Base-by-base conservation (phyloP, 2,888 invertebrate species). In the Andrena trimmerana region DNA sequence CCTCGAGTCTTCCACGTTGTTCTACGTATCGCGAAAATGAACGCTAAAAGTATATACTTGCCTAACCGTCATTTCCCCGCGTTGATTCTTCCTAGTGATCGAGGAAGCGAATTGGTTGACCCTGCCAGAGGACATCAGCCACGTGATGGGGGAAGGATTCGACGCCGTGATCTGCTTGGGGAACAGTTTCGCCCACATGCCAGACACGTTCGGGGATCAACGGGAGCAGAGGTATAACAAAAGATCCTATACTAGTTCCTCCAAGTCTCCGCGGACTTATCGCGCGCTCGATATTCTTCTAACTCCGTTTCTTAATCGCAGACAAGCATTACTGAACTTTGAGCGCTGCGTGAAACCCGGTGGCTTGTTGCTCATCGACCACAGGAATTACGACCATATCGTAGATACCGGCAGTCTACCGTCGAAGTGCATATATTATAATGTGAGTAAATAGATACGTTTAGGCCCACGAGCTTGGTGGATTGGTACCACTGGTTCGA, bases 61-160 rank as follows among this genome's bases (percentile, higher is more conserved):
- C 4, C 42, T 42, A 16, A 42, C 16, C 0, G 42, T 42, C 42
- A 42, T 42, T 16, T 42, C 16, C 2, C 36, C 10, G 36, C 36
- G 36, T 36, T 36, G 36, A 36, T 36, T 36, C 16, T 31, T 83
- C 69, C 20, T 93, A 98, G 98, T 97, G 27, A 98, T 98, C 91
- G 98, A 98, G 93, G 98, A 98, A 95, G 98, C 98, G 0, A 98
- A 98, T 93, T 98, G 98, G 98, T 94, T 98, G 89, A 97, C 97
- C 0, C 93, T 98, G 2, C 96, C 96, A 4, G 96, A 97, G 50
- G 98, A 98, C 91, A 95, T 98, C 42, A 94, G 95, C 68, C 90
- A 94, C 1, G 91, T 96, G 0, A 95, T 96, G 0, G 95, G 95
- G 3, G 95, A 95, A 13, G 96, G 96, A 72, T 98, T 98, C 92